Percentiles rank a stretch among this genome's conserved stretches.
phyloP scores from a whole-genome alignment of 2,113 vertebrate genomes.

The Burhinus oedicnemus region DNA sequence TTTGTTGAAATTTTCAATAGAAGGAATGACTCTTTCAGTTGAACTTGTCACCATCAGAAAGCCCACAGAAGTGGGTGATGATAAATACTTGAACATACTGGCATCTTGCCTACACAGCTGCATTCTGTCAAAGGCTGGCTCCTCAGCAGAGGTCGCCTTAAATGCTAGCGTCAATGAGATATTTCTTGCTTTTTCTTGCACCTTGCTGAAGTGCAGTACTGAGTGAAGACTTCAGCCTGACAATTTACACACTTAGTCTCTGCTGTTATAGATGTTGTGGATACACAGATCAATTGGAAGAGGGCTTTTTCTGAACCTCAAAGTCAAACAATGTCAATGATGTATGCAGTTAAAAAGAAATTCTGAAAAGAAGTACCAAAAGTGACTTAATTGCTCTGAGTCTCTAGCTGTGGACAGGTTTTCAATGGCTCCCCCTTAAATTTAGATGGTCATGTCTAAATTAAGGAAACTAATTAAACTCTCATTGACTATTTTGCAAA shows the following conservation, averaged over 20 bases:
- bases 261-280: not conserved
- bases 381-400: not conserved
- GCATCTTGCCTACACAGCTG: not conserved
- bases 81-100: not conserved
- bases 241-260: not conserved
- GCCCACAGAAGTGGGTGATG: not conserved
- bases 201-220: not conserved
- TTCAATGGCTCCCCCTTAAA: not conserved
- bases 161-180: not conserved
- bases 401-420: not conserved
- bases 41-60: not conserved
- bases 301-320: not conserved
- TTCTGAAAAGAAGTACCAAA: not conserved
- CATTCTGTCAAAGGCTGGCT: not conserved
- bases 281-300: too few species aligned
- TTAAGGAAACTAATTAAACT: conserved; percentile 14
- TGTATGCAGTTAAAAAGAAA: not conserved
- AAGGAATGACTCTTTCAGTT: not conserved
- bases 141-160: not conserved
- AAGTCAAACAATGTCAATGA: not conserved
- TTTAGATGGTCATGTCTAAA: not conserved
- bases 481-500: not conserved
- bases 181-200: not conserved
- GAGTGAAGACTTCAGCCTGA: not conserved
- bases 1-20: not conserved